Base-by-base conservation (phyloP, 2,888 invertebrate genomes). In the Marasmarcha lunaedactyla region DNA sequence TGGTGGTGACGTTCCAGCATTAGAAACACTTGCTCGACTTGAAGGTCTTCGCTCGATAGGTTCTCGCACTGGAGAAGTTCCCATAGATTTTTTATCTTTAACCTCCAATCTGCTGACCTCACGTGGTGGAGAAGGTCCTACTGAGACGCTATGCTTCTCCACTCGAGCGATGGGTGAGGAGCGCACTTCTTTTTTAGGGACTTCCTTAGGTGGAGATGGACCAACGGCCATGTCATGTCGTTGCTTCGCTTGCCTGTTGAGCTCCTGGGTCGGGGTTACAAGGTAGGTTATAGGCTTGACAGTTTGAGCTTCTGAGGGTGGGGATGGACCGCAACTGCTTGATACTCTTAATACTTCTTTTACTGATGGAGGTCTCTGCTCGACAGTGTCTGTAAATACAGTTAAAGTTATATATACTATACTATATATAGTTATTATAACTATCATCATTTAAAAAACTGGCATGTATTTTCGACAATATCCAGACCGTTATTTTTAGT, bases 1-100 rank as follows among this genome's bases (percentile, higher is more conserved):
- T 25, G 93, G 92, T 34, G 94, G 94, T 25, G 93, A 94, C 25
- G 94, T 94, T 43, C 91, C 93, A 37, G 90, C 92, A 42, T 91
- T 91, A 1, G 78, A 71, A 3, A 73, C 67, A 25, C 57, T 68
- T 40, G 63, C 56, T 42, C 61, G 67, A 38, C 48, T 55, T 13
- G 57, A 52, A 42, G 54, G 12, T 12, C 34, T 9, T 3, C 34
- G 12, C 14, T 34, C 34, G 11, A 7, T 44, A 42, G 43, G 42
- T 45, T 61, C 63, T 43, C 67, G 65, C 34, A 66, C 61, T n/a
- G 76, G 71, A 37, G 76, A 88, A 35, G 86, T 79, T 25, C 88
- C 89, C 13, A 13, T 34, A 14, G 48, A 36, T 40, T 48, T 47
- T 9, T 39, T 49, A 2, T 41, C 20, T 1, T 48, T 79, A 11